phyloP scores from a whole-genome alignment of 2,113 vertebrate species.

The Gallinago media region DNA sequence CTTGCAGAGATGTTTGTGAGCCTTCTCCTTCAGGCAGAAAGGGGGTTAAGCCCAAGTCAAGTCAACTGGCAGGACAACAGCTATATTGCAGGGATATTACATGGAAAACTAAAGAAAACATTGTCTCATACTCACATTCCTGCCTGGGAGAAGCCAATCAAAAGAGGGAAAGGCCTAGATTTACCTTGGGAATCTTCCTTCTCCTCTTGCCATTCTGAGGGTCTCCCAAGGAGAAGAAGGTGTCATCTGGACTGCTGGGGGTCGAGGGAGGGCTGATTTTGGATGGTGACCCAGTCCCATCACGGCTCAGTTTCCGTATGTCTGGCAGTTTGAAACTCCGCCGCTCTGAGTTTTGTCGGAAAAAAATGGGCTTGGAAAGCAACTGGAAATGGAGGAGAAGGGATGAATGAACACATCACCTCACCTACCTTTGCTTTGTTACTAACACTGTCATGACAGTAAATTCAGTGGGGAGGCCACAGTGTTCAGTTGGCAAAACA shows the following conservation, averaged over 20 bases:
- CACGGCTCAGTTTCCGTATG: slow-evolving; percentile 87
- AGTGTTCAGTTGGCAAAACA: not conserved
- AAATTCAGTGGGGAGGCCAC: not conserved
- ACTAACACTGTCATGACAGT: not conserved
- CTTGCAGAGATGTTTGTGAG: not conserved
- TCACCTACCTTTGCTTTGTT: fast-evolving
- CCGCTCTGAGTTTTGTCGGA: slow-evolving; percentile 92
- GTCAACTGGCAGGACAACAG: not conserved
- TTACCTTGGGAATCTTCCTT: slow-evolving; percentile 94
- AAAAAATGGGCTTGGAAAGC: slow-evolving; percentile 87
- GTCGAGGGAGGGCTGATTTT: slow-evolving; percentile 94
- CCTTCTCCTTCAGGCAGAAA: not conserved
- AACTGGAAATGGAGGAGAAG: slow-evolving; percentile 47
- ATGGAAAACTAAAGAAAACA: not conserved
- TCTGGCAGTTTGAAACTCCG: slow-evolving; percentile 93
- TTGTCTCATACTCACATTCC: not conserved
- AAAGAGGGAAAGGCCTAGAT: not conserved
- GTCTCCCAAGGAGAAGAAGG: slow-evolving; percentile 92
- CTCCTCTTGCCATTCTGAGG: slow-evolving; percentile 89
- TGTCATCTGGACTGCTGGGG: slow-evolving; percentile 94
- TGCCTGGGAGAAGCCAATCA: not conserved
- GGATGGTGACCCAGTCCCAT: slow-evolving; percentile 87
- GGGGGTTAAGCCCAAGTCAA: not conserved
- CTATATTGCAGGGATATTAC: not conserved
- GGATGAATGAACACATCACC: not conserved